phyloP scores from a whole-genome alignment of 2,797 vertebrate species.

The Kryptopterus vitreolus region DNA sequence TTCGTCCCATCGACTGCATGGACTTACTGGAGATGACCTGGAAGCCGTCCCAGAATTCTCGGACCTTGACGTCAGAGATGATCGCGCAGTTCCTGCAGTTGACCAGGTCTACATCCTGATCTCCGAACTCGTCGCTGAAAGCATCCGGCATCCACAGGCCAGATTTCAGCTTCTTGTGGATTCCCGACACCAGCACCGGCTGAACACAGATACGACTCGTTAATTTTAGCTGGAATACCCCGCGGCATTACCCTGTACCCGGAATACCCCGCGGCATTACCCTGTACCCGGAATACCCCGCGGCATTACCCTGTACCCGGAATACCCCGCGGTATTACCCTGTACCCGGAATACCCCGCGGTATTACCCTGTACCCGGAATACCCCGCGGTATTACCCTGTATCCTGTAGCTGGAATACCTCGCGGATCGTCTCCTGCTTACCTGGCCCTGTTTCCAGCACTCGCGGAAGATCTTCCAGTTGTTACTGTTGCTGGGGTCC shows the following conservation, averaged over 20 bases:
- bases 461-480: constrained; percentile 99
- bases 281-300: background rate
- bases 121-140: constrained; percentile 97
- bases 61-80: constrained; percentile 98
- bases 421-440: constrained; percentile 14
- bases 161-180: constrained; percentile 90
- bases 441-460: constrained; percentile 99
- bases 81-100: constrained; percentile 98
- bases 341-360: background rate
- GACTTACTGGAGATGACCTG: constrained; percentile 93
- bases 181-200: constrained; percentile 97
- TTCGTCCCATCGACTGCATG: background rate
- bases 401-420: background rate
- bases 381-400: background rate
- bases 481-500: constrained; percentile 96
- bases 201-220: constrained; percentile 56
- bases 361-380: background rate
- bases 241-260: background rate
- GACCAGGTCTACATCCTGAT: constrained; percentile 97
- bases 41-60: constrained; percentile 99
- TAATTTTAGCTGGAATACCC: background rate
- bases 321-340: background rate
- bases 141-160: constrained; percentile 92
- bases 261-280: background rate
- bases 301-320: background rate